phyloP scores from a whole-genome alignment of 2,113 vertebrate species.

The Herpetotheres cachinnans region DNA sequence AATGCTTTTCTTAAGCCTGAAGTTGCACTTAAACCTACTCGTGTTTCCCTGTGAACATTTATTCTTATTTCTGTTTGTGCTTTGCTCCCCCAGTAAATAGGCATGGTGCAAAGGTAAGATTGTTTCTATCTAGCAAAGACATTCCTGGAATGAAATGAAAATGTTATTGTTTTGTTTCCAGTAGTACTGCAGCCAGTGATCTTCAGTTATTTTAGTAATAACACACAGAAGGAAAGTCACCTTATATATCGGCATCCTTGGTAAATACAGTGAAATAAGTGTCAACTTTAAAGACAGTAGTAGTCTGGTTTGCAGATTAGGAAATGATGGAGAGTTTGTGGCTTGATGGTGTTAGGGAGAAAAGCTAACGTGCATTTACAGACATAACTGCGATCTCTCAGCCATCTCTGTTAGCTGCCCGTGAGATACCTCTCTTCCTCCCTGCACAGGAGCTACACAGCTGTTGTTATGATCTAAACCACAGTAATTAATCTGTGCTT shows the following conservation, averaged over 20 bases:
- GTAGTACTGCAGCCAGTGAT: neutral
- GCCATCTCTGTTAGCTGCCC: neutral
- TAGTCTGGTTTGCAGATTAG: neutral
- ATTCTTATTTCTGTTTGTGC: neutral
- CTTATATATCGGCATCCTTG: neutral
- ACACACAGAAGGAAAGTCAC: neutral
- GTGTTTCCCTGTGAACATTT: neutral
- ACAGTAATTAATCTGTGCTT: neutral
- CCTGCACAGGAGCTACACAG: neutral
- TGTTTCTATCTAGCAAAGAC: neutral
- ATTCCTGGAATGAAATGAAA: neutral
- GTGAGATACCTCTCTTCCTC: neutral
- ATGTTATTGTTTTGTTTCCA: neutral
- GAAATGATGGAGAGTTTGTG: neutral
- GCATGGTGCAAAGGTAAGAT: neutral
- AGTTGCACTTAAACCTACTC: neutral
- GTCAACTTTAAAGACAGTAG: neutral
- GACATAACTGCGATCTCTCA: neutral
- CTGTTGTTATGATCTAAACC: neutral
- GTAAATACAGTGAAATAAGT: neutral
- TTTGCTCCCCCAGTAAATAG: neutral
- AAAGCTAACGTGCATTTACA: neutral
- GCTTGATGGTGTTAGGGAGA: neutral
- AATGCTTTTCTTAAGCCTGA: neutral
- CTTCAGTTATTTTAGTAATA: neutral